phyloP scores from a whole-genome alignment of 2,797 vertebrate genomes.

The Phalloptychus januarius region DNA sequence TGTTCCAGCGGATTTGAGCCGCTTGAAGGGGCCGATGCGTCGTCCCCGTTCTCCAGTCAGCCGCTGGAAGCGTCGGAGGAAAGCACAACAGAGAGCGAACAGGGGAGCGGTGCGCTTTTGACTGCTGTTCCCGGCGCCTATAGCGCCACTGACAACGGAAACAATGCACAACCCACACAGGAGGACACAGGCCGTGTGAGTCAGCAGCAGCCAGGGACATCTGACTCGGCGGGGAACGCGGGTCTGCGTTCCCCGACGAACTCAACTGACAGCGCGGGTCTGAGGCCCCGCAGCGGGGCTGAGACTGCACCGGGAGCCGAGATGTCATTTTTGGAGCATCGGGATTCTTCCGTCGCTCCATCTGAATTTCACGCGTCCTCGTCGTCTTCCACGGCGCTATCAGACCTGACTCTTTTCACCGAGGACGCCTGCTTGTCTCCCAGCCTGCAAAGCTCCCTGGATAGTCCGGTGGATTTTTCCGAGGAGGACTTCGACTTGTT shows the following conservation, averaged over 20 bases:
- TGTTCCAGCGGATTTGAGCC: slow-evolving; percentile 84
- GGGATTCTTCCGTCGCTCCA: slow-evolving; percentile 69
- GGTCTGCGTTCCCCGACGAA: slow-evolving; percentile 63
- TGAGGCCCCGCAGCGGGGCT: slow-evolving; percentile 49
- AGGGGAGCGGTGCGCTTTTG: slow-evolving; percentile 65
- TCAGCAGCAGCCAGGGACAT: slow-evolving; percentile 43
- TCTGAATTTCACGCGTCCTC: slow-evolving; percentile 15
- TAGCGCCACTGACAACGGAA: slow-evolving; percentile 76
- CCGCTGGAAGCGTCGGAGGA: slow-evolving; percentile 80
- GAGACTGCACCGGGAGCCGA: slow-evolving; percentile 33
- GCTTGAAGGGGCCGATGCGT: slow-evolving; percentile 80
- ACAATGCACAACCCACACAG: slow-evolving; percentile 80
- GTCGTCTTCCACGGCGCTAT: slow-evolving; percentile 45
- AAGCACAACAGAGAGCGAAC: slow-evolving; percentile 70
- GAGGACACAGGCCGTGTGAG: slow-evolving; percentile 67
- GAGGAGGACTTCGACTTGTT: slow-evolving; percentile 96
- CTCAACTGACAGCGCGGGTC: slow-evolving; percentile 62
- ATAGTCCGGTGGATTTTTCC: slow-evolving; percentile 90
- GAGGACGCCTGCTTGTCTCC: slow-evolving; percentile 88
- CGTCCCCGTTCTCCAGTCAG: slow-evolving; percentile 77
- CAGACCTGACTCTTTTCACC: slow-evolving; percentile 87
- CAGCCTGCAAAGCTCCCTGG: slow-evolving; percentile 81
- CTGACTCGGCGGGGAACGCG: slow-evolving; percentile 69
- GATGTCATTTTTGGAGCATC: slow-evolving; percentile 75
- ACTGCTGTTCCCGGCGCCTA: slow-evolving; percentile 49